A percentile compares a stretch with the other conserved stretches of the same genome.
phyloP scores from a whole-genome alignment of 2,888 invertebrate genomes.

The Perizoma affinitatum region DNA sequence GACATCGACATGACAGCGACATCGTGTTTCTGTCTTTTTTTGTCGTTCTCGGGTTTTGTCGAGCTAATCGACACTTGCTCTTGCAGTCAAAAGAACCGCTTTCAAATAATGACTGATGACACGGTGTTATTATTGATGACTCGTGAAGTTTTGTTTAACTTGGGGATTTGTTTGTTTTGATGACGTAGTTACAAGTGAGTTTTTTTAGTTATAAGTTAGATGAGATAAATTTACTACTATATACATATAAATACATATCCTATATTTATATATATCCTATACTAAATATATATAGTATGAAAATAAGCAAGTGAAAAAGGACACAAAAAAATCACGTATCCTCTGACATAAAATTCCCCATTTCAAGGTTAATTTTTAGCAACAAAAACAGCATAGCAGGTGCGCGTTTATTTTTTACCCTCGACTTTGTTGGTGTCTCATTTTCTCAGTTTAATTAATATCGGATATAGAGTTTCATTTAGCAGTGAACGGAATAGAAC shows the following conservation, averaged over 20 bases:
- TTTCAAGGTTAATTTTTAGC: conserved; percentile 39
- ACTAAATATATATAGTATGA: too few relatives aligned
- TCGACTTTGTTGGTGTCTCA: conserved; percentile 17
- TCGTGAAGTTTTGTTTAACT: conserved; percentile 43
- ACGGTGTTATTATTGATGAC: conserved; percentile 56
- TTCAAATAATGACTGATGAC: conserved; percentile 54
- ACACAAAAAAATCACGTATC: neutral
- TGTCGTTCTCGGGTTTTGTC: conserved; percentile 53
- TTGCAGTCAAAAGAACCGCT: conserved; percentile 48
- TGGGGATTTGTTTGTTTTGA: conserved; percentile 38
- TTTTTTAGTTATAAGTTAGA: neutral
- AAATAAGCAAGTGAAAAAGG: too few relatives aligned
- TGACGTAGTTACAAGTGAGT: conserved; percentile 28
- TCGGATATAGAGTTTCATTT: neutral
- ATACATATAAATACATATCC: too few relatives aligned
- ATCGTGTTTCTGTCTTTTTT: conserved; percentile 65
- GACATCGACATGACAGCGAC: conserved; percentile 70
- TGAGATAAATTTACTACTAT: too few relatives aligned
- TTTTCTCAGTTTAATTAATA: conserved; percentile 23
- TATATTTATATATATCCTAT: too few relatives aligned
- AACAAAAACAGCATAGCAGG: conserved; percentile 40
- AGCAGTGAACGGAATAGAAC: too few relatives aligned
- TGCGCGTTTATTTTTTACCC: conserved; percentile 26
- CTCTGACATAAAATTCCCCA: conserved; percentile 10
- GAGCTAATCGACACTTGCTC: conserved; percentile 71